Conservation (phyloP, 2,797 vertebrate genomes). For the Danionella dracula region DNA sequence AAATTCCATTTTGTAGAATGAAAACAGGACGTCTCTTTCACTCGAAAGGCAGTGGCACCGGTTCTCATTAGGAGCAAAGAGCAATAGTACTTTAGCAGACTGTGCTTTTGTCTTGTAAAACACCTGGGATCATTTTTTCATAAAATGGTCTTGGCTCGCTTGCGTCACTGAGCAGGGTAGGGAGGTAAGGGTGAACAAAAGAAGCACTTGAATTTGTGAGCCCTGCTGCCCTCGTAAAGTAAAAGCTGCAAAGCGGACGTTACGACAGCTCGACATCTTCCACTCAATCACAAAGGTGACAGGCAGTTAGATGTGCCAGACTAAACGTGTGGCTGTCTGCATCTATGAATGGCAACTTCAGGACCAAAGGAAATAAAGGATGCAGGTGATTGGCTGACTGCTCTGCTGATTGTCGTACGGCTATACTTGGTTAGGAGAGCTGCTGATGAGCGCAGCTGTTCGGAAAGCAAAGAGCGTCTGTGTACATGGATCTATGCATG, state of each 20-base stretch:
- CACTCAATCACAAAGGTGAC: slow-evolving; percentile 59
- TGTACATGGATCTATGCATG: slow-evolving; percentile 1
- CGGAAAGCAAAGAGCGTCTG: slow-evolving; percentile 15
- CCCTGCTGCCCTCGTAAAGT: slow-evolving; percentile 35
- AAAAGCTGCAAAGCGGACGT: slow-evolving; percentile 17
- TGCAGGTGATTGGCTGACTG: slow-evolving; percentile 23
- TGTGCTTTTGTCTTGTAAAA: slow-evolving; percentile 16
- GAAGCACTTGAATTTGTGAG: slow-evolving; percentile 35
- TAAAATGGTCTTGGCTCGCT: slow-evolving; percentile 7
- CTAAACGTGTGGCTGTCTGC: slow-evolving; percentile 4
- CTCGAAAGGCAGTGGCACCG: slow-evolving; percentile 40
- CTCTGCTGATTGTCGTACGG: slow-evolving; percentile 19
- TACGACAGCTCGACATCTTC: slow-evolving; percentile 47
- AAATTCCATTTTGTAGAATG: slow-evolving; percentile 66
- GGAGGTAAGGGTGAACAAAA: slow-evolving; percentile 22
- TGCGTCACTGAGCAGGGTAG: background rate
- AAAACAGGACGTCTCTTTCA: slow-evolving; percentile 37
- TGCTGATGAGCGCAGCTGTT: background rate
- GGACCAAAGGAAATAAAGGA: background rate
- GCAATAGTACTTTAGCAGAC: slow-evolving; percentile 49
- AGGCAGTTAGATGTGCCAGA: slow-evolving; percentile 37
- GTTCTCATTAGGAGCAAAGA: slow-evolving; percentile 54
- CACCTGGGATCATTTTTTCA: slow-evolving; percentile 61
- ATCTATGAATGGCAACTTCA: slow-evolving; percentile 21
- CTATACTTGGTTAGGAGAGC: slow-evolving; percentile 26